phyloP scores from a whole-genome alignment of 2,797 vertebrate species.

The Peromyscus melanophrys region DNA sequence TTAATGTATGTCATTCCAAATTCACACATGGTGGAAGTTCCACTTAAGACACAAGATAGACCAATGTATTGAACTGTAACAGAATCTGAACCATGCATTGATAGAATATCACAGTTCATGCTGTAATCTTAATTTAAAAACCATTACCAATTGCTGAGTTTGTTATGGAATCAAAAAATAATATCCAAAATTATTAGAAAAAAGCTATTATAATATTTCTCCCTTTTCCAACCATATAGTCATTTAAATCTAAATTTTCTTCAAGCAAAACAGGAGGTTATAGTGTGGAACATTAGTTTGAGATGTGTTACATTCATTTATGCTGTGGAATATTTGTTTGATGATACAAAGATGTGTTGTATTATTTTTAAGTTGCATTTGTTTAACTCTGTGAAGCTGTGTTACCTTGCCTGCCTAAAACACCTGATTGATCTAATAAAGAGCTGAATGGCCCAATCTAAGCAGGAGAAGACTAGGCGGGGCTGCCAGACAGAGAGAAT shows the following conservation, averaged over 20 bases:
- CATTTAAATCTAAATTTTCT: not conserved
- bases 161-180: slow-evolving; percentile 8
- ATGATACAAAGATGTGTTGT: not conserved
- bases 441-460: not conserved
- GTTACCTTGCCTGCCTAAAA: not conserved
- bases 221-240: not conserved
- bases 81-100: not conserved
- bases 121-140: slow-evolving; percentile 1
- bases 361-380: not conserved
- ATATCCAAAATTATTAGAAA: slow-evolving; percentile 23
- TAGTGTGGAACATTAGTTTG: not conserved
- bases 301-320: not conserved
- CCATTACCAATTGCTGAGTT: not conserved
- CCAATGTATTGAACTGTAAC: not conserved
- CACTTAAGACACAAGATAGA: not conserved
- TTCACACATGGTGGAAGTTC: not conserved
- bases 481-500: not conserved
- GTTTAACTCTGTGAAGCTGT: not conserved
- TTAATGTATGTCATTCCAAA: not conserved
- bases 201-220: not conserved
- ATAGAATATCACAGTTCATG: not conserved
- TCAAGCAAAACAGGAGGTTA: slow-evolving; percentile 26
- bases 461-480: not conserved
- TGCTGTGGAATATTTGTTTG: not conserved
- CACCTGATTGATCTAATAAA: not conserved